Percentiles rank a stretch among this genome's conserved stretches.
These are phyloP conservation scores for Daktulosphaira vitifoliae DNA, from an alignment of 1,140 invertebrate species.

Conservation along the genomic window DNA sequence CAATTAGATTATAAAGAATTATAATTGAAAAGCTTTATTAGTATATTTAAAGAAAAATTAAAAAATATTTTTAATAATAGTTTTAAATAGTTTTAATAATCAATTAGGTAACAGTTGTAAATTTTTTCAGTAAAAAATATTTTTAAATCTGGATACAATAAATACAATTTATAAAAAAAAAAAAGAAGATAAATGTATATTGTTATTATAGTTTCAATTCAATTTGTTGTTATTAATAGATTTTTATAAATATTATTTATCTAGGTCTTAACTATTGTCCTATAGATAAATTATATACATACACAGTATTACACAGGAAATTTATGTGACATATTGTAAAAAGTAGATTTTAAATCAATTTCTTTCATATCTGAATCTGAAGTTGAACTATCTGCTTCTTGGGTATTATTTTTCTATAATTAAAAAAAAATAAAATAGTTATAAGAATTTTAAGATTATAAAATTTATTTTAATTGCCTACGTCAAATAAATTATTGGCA, in stretches of 20 bases:
- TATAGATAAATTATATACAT: conserved; percentile 12
- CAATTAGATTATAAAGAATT: too few species aligned
- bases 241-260: conserved; percentile 12
- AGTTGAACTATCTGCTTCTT: conserved; percentile 14
- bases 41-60: too few species aligned
- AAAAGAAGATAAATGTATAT: too few species aligned
- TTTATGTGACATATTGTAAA: conserved; percentile 10
- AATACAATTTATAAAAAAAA: too few species aligned
- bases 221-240: conserved; percentile 10
- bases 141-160: too few species aligned
- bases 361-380: conserved; percentile 31
- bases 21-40: too few species aligned
- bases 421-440: not conserved
- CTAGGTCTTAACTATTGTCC: not conserved
- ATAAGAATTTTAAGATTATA: not conserved
- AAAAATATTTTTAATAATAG: too few species aligned
- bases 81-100: too few species aligned
- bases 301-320: conserved; percentile 27
- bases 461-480: not conserved
- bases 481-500: conserved; percentile 1
- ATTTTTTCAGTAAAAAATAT: too few species aligned
- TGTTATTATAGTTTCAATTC: too few species aligned
- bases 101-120: too few species aligned
- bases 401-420: conserved; percentile 9
- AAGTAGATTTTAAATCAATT: conserved; percentile 13